Evolutionary conservation across 53 echinoderm and acorn worm species (phyloP), one percentile per base, ranked within the genome.

Genomic region (Apostichopus leukothele): DNA sequence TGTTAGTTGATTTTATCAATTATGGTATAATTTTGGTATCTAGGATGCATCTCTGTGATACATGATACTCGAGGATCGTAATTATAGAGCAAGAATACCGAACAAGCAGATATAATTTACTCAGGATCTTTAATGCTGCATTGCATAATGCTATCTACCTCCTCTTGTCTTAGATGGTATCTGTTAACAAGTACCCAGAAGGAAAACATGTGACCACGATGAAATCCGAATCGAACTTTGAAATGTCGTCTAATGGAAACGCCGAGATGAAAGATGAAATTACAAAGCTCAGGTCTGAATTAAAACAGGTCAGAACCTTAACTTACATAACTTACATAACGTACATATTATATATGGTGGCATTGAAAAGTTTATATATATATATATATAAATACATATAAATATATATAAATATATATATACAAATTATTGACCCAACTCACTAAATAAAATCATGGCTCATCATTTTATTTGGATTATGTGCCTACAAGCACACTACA

Each of bases 141-240:
- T 39, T 39, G 39, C 1, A 39, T 39, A 39, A 39, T 39, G 39
- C 0, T 0, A 39, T 39, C 39, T 3, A 39, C 0, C 39, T 26
- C 51, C 11, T 53, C 52, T 51, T 27, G 8, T 7, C 7, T 50
- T 52, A 79, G 79, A 79, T 79, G 53, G 18, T 79, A 19, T 79
- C 79, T n/a, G 79, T 79, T 7, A 79, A 52, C 12, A 51, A 51
- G 9, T 79, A 79, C 51, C 79, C 79, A 12, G 52, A 79, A 51
- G 79, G 79, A 4, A 79, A 51, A 79, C 14, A 11, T 4, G 79
- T 79, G 53, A 79, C 79, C 39, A 79, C 79, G 14, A 79, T 79
- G 79, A 79, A 79, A 14, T 52, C 52, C 18, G 7, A 10, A 79
- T 52, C 51, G 11, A 53, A 51, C 54, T 13, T 53, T 10, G 53